A percentile compares a stretch with the other conserved stretches of the same genome.
phyloP scores from a whole-genome alignment of 2,888 invertebrate genomes.

The Spicauda simplicius region DNA sequence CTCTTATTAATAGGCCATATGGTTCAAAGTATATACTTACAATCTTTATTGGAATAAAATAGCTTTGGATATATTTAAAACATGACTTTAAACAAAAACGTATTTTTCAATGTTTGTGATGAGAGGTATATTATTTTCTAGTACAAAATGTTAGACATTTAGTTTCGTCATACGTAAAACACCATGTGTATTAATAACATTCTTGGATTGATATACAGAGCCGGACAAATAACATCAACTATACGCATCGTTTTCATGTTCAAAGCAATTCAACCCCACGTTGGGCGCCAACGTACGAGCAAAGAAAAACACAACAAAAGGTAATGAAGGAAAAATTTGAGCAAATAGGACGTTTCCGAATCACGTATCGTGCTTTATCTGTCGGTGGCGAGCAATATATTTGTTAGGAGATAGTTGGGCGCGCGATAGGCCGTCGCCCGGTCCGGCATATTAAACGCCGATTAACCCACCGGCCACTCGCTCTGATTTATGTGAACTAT shows the following conservation, averaged over 20 bases:
- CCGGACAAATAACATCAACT: too few species aligned
- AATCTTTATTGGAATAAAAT: too few species aligned
- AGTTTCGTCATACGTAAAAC: too few species aligned
- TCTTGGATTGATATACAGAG: too few species aligned
- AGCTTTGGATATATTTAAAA: too few species aligned
- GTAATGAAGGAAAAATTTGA: slow-evolving; percentile 48
- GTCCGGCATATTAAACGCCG: slow-evolving; percentile 81
- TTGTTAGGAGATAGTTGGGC: slow-evolving; percentile 49
- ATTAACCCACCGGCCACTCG: slow-evolving; percentile 79
- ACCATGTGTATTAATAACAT: too few species aligned
- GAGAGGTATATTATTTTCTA: too few species aligned
- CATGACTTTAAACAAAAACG: too few species aligned
- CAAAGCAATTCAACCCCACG: slow-evolving; percentile 33
- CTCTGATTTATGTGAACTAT: slow-evolving; percentile 83
- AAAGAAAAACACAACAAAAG: slow-evolving; percentile 42
- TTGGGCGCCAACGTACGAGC: slow-evolving; percentile 42
- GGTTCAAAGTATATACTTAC: background rate
- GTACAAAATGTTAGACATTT: too few species aligned
- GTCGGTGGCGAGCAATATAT: slow-evolving; percentile 53
- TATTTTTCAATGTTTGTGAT: too few species aligned
- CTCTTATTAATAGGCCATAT: background rate
- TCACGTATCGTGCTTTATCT: slow-evolving; percentile 62
- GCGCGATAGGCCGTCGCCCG: slow-evolving; percentile 56
- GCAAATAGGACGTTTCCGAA: slow-evolving; percentile 49
- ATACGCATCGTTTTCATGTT: too few species aligned